A percentile compares a stretch with the other conserved stretches of the same genome.
phyloP scores from a whole-genome alignment of 2,888 invertebrate species.

The Andrena hattorfiana region DNA sequence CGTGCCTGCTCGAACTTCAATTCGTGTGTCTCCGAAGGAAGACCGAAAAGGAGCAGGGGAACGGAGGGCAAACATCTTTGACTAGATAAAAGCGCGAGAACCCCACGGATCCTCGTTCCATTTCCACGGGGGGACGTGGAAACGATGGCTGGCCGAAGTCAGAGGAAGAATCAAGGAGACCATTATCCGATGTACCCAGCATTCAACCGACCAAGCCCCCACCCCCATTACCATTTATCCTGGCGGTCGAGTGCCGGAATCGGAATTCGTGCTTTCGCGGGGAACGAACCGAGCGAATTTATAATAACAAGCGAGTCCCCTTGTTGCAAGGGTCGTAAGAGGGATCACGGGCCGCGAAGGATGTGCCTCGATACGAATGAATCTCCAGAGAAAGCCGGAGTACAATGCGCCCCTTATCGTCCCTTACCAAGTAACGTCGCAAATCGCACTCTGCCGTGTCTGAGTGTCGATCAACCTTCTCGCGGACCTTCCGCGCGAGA shows the following conservation, averaged over 20 bases:
- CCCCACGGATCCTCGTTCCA: conserved; percentile 29
- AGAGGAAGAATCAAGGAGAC: conserved; percentile 66
- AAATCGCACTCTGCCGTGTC: background rate
- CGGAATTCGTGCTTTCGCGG: conserved; percentile 75
- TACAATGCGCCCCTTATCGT: conserved; percentile 7
- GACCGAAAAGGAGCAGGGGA: background rate
- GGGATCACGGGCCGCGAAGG: conserved; percentile 45
- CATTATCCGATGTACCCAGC: conserved; percentile 73
- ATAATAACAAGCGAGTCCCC: conserved; percentile 73
- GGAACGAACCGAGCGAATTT: conserved; percentile 67
- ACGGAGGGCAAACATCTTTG: background rate
- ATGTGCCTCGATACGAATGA: conserved; percentile 30
- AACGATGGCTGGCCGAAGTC: conserved; percentile 25
- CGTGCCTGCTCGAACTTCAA: background rate
- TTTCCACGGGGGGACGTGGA: conserved; percentile 44
- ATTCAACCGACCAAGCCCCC: conserved; percentile 65
- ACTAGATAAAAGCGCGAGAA: conserved; percentile 22
- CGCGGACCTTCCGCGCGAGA: background rate
- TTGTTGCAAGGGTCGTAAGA: conserved; percentile 50
- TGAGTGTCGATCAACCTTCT: background rate
- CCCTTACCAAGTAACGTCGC: background rate
- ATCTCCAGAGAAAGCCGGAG: background rate
- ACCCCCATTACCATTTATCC: conserved; percentile 75
- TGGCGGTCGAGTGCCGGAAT: conserved; percentile 72
- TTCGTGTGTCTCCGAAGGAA: background rate